These are phyloP conservation scores for Anthopleura sola DNA, from an alignment of 64 coral and sea anemone species.

Conservation along the genomic window DNA sequence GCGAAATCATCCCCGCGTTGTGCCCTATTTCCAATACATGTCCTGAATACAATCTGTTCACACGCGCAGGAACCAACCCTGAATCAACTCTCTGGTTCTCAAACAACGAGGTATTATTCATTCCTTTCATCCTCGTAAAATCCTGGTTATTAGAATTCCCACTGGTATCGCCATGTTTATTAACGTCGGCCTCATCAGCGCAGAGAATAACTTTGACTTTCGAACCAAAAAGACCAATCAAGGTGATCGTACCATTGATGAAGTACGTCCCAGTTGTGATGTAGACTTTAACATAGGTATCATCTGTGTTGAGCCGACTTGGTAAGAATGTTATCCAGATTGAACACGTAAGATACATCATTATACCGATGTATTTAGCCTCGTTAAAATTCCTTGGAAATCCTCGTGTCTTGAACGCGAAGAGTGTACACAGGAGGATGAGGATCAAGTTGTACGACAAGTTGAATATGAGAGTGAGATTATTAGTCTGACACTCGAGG, in stretches of 20 bases:
- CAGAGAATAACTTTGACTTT: constrained; percentile 60
- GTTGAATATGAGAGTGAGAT: constrained; percentile 46
- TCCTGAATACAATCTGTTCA: not conserved
- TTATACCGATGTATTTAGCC: constrained; percentile 90
- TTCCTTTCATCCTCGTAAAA: not conserved
- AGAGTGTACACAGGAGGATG: constrained; percentile 76
- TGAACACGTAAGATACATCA: constrained; percentile 88
- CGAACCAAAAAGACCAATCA: constrained; percentile 56
- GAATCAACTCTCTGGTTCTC: not conserved
- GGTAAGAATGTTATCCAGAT: constrained; percentile 84
- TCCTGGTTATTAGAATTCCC: not conserved
- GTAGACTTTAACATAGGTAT: constrained; percentile 40
- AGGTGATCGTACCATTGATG: constrained; percentile 54
- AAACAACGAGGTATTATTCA: not conserved
- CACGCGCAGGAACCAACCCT: not conserved
- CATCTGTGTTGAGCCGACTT: constrained; percentile 56
- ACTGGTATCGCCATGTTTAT: not conserved
- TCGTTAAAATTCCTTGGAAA: constrained; percentile 98
- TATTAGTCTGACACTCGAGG: constrained; percentile 50
- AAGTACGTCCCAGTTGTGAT: constrained; percentile 35
- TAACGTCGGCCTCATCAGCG: not conserved
- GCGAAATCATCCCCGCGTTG: not conserved
- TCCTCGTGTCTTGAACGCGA: constrained; percentile 82
- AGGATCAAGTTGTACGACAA: constrained; percentile 76
- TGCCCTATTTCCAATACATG: not conserved